Conservation (phyloP, 2,113 vertebrate genomes). For the Bagarius yarrelli region DNA sequence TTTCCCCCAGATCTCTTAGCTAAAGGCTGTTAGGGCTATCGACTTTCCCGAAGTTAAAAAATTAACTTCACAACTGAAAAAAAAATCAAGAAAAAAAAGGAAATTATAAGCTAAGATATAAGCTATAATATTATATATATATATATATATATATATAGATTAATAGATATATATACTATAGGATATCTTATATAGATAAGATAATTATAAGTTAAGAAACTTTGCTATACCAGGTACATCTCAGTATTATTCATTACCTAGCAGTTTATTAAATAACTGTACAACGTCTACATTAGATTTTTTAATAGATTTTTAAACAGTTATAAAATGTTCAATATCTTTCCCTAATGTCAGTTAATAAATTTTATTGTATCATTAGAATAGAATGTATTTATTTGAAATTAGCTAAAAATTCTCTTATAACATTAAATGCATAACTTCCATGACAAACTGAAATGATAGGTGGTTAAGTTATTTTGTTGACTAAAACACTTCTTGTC, state of each 20-base stretch:
- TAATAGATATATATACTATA: no score
- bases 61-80: background rate
- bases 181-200: no score
- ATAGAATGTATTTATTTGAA: background rate
- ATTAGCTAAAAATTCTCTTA: background rate
- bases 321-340: background rate
- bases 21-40: background rate
- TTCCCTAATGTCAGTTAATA: background rate
- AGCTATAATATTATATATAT: no score
- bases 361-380: no score
- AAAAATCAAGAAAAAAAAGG: background rate
- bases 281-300: background rate
- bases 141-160: no score
- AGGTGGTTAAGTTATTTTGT: background rate
- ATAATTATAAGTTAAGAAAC: background rate
- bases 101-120: background rate
- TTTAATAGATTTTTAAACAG: background rate
- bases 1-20: background rate
- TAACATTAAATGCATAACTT: background rate
- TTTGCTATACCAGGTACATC: background rate
- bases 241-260: slow-evolving; percentile 5
- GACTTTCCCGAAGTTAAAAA: background rate
- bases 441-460: background rate
- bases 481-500: background rate
- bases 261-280: background rate